Conservation (phyloP, 2,888 invertebrate genomes). For the Encarsia formosa region DNA sequence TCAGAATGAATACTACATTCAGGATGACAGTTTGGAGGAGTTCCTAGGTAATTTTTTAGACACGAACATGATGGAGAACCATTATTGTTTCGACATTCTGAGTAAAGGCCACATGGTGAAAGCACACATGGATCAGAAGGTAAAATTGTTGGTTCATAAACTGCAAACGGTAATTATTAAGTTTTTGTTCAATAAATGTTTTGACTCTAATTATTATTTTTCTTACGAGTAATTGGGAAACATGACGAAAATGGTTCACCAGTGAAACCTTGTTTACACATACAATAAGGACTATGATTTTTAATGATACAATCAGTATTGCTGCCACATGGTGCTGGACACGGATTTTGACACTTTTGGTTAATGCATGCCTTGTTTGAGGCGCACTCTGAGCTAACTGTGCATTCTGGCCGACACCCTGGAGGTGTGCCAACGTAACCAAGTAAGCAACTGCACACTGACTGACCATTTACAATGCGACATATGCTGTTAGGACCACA, state of each 20-base stretch:
- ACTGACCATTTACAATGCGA: constrained; percentile 50
- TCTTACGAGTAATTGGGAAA: constrained; percentile 49
- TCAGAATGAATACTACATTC: constrained; percentile 71
- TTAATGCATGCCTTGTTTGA: constrained; percentile 64
- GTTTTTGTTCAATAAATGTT: constrained; percentile 38
- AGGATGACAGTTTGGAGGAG: constrained; percentile 64
- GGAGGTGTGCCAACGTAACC: constrained; percentile 63
- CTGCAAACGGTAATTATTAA: too few species aligned
- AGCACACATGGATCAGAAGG: constrained; percentile 54
- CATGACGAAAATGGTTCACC: constrained; percentile 61
- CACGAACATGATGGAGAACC: constrained; percentile 57
- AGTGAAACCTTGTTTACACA: constrained; percentile 56
- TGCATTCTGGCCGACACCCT: constrained; percentile 64
- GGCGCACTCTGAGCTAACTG: constrained; percentile 65
- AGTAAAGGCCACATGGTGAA: constrained; percentile 60
- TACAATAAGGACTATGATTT: constrained; percentile 65
- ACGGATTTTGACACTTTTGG: constrained; percentile 67
- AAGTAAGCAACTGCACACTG: constrained; percentile 57
- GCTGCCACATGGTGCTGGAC: constrained; percentile 51
- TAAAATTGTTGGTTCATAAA: constrained; percentile 39
- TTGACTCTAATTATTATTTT: background rate
- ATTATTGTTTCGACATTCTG: constrained; percentile 55
- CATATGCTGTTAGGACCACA: constrained; percentile 54
- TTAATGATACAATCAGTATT: constrained; percentile 54
- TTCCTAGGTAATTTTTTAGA: constrained; percentile 47